phyloP scores from a whole-genome alignment of 2,797 vertebrate species.

The Mormyrus hasselquistii region DNA sequence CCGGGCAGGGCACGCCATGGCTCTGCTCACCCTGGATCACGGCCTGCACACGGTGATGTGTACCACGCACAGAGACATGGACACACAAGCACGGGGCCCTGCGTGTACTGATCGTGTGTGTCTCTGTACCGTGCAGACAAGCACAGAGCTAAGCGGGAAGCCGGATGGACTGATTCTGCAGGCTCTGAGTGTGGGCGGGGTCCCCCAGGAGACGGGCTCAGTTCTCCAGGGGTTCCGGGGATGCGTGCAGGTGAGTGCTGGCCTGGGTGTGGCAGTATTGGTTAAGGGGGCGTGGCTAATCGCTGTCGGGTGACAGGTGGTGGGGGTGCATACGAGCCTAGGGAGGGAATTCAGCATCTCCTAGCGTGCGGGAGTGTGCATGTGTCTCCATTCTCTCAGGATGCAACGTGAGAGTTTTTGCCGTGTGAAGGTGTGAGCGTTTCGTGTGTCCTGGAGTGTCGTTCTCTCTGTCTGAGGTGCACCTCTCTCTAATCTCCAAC shows the following conservation, averaged over 20 bases:
- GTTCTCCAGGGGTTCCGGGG: constrained; percentile 79
- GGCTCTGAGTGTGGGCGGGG: constrained; percentile 73
- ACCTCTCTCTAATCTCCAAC: background rate
- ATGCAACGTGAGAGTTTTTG: background rate
- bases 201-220: constrained; percentile 52
- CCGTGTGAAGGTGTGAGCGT: background rate
- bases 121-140: constrained; percentile 47
- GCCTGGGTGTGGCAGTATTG: background rate
- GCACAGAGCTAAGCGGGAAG: constrained; percentile 69
- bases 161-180: constrained; percentile 72
- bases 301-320: background rate
- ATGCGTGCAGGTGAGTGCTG: constrained; percentile 75
- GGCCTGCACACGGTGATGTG: constrained; percentile 72
- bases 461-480: background rate
- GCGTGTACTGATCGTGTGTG: background rate
- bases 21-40: constrained; percentile 71
- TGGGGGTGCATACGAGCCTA: background rate
- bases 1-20: constrained; percentile 43
- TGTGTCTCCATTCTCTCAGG: background rate
- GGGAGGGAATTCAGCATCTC: background rate
- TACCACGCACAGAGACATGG: no score
- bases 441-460: background rate
- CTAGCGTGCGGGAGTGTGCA: background rate
- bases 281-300: background rate
- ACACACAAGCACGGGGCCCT: no score